Percentiles rank a stretch among this genome's conserved stretches.
Conservation (phyloP, 1,140 invertebrate species). For the Saxidomus purpurata region DNA sequence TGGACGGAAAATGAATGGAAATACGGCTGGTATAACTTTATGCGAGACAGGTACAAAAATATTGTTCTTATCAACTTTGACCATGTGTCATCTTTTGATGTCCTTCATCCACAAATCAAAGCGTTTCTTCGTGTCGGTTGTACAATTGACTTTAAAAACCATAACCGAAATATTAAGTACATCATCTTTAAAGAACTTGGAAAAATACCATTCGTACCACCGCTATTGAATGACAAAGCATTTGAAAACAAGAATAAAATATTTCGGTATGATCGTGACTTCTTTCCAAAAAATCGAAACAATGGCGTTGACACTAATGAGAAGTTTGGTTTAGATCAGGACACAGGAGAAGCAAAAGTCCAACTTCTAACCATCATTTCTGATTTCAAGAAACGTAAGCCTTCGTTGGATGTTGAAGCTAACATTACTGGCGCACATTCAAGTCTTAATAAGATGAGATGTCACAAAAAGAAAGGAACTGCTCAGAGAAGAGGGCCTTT, state of each 20-base stretch:
- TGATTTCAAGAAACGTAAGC: too few species aligned
- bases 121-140: conserved; percentile 36
- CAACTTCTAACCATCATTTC: too few species aligned
- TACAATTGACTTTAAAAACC: conserved; percentile 20
- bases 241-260: neutral
- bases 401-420: too few species aligned
- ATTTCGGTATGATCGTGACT: neutral
- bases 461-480: too few species aligned
- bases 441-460: too few species aligned
- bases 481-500: too few species aligned
- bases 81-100: conserved; percentile 17
- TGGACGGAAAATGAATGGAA: conserved; percentile 57
- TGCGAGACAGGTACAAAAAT: neutral
- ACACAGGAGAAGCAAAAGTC: too few species aligned
- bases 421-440: too few species aligned
- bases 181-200: conserved; percentile 2
- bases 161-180: neutral
- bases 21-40: conserved; percentile 27
- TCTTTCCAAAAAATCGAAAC: too few species aligned
- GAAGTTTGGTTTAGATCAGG: too few species aligned
- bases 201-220: neutral
- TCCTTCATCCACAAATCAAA: conserved; percentile 9
- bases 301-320: too few species aligned
- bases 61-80: conserved; percentile 43
- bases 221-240: neutral